Percentiles rank a stretch among this genome's conserved stretches.
Evolutionary conservation across 2,888 invertebrate species (phyloP).

Genomic region (Sesia bembeciformis): DNA sequence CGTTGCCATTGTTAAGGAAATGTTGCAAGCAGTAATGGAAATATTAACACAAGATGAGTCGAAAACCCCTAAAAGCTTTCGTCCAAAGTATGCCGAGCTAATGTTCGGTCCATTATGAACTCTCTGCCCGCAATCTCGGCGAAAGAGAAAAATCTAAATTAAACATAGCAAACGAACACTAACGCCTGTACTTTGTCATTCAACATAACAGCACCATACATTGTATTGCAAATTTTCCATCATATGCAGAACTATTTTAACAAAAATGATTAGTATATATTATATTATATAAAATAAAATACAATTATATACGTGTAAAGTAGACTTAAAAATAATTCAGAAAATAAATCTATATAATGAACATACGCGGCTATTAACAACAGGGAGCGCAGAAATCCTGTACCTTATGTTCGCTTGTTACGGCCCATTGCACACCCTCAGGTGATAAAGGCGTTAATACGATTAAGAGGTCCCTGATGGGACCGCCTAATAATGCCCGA

Average conservation of each 20-base stretch:
- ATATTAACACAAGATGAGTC: conserved; percentile 43
- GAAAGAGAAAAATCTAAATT: conserved; percentile 45
- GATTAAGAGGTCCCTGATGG: conserved; percentile 62
- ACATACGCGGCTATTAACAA: conserved; percentile 16
- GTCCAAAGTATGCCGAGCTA: conserved; percentile 52
- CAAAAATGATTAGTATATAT: no score
- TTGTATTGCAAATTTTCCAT: no score
- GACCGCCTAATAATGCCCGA: conserved; percentile 49
- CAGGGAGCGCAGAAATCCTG: conserved; percentile 15
- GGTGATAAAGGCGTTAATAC: conserved; percentile 67
- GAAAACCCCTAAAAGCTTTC: conserved; percentile 59
- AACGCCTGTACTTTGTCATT: no score
- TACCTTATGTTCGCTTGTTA: conserved; percentile 34
- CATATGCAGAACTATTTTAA: no score
- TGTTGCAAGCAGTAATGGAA: conserved; percentile 7
- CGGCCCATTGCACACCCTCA: conserved; percentile 57
- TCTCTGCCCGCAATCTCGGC: conserved; percentile 25
- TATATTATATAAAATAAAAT: neutral
- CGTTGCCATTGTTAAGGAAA: conserved; percentile 9
- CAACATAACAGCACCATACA: no score
- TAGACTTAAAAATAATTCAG: neutral
- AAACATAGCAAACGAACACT: conserved; percentile 16
- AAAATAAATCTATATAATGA: neutral
- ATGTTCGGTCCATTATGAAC: conserved; percentile 66
- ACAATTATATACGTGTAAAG: neutral